Evolutionary conservation across 2,113 vertebrate species (phyloP), one percentile per base, ranked within the genome.

Genomic region (Varanus salvator): DNA sequence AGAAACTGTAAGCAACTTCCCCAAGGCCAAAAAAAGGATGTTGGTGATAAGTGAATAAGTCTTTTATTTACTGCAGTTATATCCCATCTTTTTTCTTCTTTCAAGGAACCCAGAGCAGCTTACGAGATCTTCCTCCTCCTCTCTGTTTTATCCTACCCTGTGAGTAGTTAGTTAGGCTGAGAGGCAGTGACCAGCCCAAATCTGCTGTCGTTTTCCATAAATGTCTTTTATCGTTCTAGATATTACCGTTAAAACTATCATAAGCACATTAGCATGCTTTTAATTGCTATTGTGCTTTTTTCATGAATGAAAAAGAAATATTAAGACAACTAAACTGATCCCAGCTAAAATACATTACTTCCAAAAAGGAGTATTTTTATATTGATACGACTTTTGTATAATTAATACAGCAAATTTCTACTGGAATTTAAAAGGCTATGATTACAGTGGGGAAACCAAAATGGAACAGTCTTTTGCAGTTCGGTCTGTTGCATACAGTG

Each of bases 251-350:
- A 89, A 34, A 81, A 84, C 72, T 86, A 87, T 38, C 72, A 15
- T 38, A 87, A 81, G 75, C n/a, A 27, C 90, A 50, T 91, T 93
- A 80, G 87, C 89, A 84, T 84, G 1, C 27, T 93, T 23, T 69
- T 93, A 90, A 90, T 93, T 93, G 78, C 3, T 92, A 29, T 75
- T 86, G 25, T 87, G 57, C 89, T 91, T 91, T 64, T 60, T 94
- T 91, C 84, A 82, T 89, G 75, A 90, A 81, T 12, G 87, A 85
- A 91, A 89, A 90, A 5, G 60, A 92, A 90, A 82, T 83, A 19
- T 83, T 89, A 91, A 92, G 68, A 87, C 23, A 91, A n/a, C 84
- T 25, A 86, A 89, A 87, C 84, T 3, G 89, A 88, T 91, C 72
- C 17, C 34, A 50, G 1, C 89, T 90, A 86, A 90, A 88, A 54